These are phyloP conservation scores for Glareola pratincola DNA, from an alignment of 2,113 vertebrate species.

Conservation along the genomic window DNA sequence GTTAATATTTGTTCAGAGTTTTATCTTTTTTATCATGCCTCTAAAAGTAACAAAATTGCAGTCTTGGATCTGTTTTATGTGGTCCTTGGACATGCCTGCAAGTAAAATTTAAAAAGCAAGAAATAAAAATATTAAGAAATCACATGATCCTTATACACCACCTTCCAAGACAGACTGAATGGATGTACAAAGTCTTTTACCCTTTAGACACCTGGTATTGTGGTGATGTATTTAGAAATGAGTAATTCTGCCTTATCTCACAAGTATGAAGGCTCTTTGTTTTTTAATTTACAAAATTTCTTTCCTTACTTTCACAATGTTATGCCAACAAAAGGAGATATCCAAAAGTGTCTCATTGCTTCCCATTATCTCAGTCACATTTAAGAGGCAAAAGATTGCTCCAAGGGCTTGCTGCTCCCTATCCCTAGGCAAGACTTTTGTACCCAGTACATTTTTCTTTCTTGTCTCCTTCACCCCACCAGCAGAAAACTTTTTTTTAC, in stretches of 20 bases:
- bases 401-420: background rate
- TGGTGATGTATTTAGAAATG: background rate
- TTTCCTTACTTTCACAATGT: background rate
- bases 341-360: background rate
- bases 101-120: background rate
- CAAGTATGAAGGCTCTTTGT: background rate
- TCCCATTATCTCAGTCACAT: background rate
- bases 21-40: background rate
- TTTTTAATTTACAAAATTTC: background rate
- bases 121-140: background rate
- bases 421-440: background rate
- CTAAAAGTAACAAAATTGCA: background rate
- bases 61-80: background rate
- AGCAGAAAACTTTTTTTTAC: background rate
- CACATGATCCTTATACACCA: background rate
- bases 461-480: background rate
- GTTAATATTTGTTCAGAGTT: constrained; percentile 25
- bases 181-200: background rate
- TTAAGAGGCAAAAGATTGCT: background rate
- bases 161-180: background rate
- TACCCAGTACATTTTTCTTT: background rate
- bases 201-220: background rate
- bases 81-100: background rate
- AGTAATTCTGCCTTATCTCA: background rate
- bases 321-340: background rate